Evolutionary conservation across 2,113 vertebrate species (phyloP).

Genomic region (Campylomormyrus tamandua): DNA sequence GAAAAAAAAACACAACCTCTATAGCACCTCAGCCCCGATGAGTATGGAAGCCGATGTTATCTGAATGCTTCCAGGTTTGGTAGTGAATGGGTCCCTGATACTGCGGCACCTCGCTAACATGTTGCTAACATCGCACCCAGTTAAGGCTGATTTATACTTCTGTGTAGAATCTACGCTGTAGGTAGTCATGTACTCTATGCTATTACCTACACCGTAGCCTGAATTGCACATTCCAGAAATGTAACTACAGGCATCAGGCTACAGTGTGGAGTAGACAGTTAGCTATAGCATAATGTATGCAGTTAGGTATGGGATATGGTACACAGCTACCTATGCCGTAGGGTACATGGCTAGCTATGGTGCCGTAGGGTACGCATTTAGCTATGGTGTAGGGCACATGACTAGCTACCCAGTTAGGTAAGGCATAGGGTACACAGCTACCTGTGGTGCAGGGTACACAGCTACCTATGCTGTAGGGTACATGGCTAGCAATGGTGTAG

Average conservation of each 20-base stretch:
- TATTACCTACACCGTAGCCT: background rate
- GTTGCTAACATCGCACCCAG: background rate
- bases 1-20: background rate
- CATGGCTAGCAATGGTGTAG: too few species aligned
- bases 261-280: too few species aligned
- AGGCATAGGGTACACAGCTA: too few species aligned
- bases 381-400: conserved; percentile 45
- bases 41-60: background rate
- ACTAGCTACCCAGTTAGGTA: too few species aligned
- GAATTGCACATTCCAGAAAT: background rate
- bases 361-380: too few species aligned
- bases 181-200: background rate
- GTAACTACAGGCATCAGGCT: background rate
- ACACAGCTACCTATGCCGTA: too few species aligned
- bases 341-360: too few species aligned
- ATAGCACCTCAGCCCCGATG: conserved; percentile 39
- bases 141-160: background rate
- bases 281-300: too few species aligned
- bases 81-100: background rate
- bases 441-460: too few species aligned
- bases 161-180: background rate
- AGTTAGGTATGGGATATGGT: too few species aligned
- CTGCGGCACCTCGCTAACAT: background rate
- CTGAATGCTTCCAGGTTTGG: background rate
- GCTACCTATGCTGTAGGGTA: too few species aligned